A percentile compares a stretch with the other conserved stretches of the same genome.
These are phyloP conservation scores for Ophioninae sp. DNA, from an alignment of 2,888 invertebrate genomes.

Conservation along the genomic window DNA sequence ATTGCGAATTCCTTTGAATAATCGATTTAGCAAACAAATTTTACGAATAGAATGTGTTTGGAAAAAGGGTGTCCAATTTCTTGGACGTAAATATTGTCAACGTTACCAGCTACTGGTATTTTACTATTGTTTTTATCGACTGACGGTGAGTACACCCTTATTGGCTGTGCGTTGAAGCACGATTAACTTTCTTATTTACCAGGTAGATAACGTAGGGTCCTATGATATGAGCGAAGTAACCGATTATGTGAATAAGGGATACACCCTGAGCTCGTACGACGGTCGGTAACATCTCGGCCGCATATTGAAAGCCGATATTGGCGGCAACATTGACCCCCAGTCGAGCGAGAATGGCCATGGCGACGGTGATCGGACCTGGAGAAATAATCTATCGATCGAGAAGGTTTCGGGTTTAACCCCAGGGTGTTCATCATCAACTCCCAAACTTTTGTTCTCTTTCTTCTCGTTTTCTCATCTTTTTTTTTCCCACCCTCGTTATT, in stretches of 20 bases:
- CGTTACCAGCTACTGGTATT: no score
- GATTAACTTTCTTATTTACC: constrained; percentile 80
- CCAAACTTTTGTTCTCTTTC: constrained; percentile 10
- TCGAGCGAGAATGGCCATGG: constrained; percentile 91
- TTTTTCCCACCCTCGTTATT: neutral
- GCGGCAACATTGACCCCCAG: constrained; percentile 95
- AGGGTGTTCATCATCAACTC: constrained; percentile 26
- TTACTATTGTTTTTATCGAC: neutral
- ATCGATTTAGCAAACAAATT: no score
- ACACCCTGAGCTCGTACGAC: constrained; percentile 94
- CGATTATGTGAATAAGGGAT: constrained; percentile 93
- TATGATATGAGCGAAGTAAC: constrained; percentile 91
- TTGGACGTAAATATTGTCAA: no score
- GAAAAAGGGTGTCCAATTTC: no score
- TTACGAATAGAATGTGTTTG: no score
- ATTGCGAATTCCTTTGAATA: neutral
- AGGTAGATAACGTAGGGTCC: constrained; percentile 93
- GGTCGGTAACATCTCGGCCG: constrained; percentile 93
- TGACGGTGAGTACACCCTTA: neutral
- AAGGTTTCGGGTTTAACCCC: constrained; percentile 44
- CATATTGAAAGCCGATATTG: constrained; percentile 95
- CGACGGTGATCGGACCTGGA: constrained; percentile 88
- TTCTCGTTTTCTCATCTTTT: neutral
- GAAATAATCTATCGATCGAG: constrained; percentile 62
- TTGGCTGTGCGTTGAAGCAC: constrained; percentile 68